Evolutionary conservation across 2,113 vertebrate species (phyloP), one percentile per base, ranked within the genome.

Genomic region (Sturnus vulgaris): DNA sequence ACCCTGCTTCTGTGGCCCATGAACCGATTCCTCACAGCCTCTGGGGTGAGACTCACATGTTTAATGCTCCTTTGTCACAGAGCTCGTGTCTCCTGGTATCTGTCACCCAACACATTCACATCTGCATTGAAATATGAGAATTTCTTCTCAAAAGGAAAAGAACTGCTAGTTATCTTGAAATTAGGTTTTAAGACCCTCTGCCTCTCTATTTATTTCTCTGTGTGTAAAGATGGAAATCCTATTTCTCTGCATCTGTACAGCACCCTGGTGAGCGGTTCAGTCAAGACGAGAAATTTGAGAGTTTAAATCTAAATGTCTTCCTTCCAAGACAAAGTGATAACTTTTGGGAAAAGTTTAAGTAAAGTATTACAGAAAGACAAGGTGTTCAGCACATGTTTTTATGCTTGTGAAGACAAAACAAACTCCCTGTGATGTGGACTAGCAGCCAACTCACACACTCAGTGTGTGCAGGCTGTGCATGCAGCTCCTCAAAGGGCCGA

Each of bases 131-230:
- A 84, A 92, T 59, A 50, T 7, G 14, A 81, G 15, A 70, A 69
- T 79, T 76, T 53, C 55, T 73, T 57, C 78, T 66, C 31, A 25
- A 57, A 94, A 63, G 14, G 33, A 86, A 44, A 0, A 63, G 24
- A 90, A 40, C 9, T 82, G 37, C n/a, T 47, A 55, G 50, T 20
- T 82, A 27, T 37, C 80, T 86, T 44, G 77, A 91, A 92, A 92
- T 76, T 28, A 81, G 25, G 4, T 66, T 82, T 85, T 72, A 91
- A 91, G 75, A 85, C 30, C 39, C 50, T 82, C 83, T 24, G 46
- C 21, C 37, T 91, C 40, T 35, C 37, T n/a, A 7, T 87, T 88
- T 61, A 78, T 52, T 82, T 82, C n/a, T 57, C 40, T 40, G 1
- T 4, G 13, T 33, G 52, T 52, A 49, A 57, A 84, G 55, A 76